A percentile compares a stretch with the other conserved stretches of the same genome.
Conservation (phyloP, 2,113 vertebrate genomes). For the Lophochroa leadbeateri region DNA sequence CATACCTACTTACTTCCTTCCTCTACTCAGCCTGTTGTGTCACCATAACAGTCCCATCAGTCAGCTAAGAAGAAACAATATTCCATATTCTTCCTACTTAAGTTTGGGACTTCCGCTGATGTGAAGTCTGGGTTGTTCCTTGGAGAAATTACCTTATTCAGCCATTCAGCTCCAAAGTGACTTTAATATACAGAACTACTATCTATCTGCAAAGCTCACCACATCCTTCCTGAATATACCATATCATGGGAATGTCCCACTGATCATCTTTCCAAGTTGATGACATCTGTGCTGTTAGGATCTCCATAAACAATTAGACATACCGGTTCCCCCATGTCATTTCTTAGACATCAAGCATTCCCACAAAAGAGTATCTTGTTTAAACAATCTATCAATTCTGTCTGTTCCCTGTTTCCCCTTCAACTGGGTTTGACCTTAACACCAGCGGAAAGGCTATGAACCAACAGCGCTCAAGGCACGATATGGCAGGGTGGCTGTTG, state of each 20-base stretch:
- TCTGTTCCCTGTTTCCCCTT: not conserved
- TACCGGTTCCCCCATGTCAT: not conserved
- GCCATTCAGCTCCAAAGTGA: not conserved
- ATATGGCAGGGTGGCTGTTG: not conserved
- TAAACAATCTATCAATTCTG: slow-evolving; percentile 13
- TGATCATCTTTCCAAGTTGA: not conserved
- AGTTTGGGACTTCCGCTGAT: not conserved
- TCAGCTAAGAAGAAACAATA: not conserved
- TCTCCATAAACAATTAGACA: not conserved
- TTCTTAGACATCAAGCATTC: not conserved
- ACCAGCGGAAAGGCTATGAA: not conserved
- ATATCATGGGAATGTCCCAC: not conserved
- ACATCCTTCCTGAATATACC: not conserved
- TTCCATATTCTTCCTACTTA: not conserved
- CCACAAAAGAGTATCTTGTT: not conserved
- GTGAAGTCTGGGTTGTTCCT: not conserved
- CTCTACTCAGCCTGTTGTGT: not conserved
- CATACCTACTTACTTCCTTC: not conserved
- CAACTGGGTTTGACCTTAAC: not conserved
- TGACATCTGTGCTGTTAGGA: not conserved
- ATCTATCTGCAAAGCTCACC: not conserved
- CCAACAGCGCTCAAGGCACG: not conserved
- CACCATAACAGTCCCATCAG: not conserved
- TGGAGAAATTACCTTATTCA: not conserved
- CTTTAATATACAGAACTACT: not conserved